Evolutionary conservation across 2,888 invertebrate species (phyloP).

Genomic region (Sphecodes monilicornis): DNA sequence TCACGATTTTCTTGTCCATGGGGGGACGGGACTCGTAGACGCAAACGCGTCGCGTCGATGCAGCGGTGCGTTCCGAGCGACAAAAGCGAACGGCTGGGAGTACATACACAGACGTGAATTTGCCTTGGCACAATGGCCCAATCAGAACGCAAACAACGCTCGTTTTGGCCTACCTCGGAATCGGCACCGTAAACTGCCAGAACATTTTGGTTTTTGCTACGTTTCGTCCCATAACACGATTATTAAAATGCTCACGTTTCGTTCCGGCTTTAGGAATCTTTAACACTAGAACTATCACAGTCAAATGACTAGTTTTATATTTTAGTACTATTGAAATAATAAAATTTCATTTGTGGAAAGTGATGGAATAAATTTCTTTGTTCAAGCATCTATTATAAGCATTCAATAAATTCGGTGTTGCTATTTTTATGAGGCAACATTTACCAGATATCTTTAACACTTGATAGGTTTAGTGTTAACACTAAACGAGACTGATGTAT

Average conservation of each 20-base stretch:
- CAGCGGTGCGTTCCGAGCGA: constrained; percentile 28
- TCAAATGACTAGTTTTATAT: too few relatives aligned
- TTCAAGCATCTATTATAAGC: too few relatives aligned
- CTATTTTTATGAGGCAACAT: too few relatives aligned
- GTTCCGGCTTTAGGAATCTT: not conserved
- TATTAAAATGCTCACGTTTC: not conserved
- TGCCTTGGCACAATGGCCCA: constrained; percentile 81
- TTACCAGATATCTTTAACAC: too few relatives aligned
- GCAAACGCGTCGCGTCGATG: constrained; percentile 12
- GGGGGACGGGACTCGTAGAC: not conserved
- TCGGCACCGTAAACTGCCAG: constrained; percentile 25
- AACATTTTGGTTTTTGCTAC: not conserved
- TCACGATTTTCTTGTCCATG: constrained; percentile 21
- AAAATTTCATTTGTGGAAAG: too few relatives aligned
- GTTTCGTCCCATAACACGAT: not conserved
- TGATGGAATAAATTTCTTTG: too few relatives aligned
- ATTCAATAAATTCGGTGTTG: too few relatives aligned
- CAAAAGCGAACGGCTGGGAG: constrained; percentile 71
- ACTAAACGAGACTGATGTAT: not conserved
- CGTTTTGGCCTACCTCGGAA: constrained; percentile 68
- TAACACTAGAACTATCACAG: not conserved
- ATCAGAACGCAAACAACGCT: constrained; percentile 82
- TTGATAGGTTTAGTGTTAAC: too few relatives aligned
- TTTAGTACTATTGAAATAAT: too few relatives aligned
- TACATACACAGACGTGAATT: constrained; percentile 78